Evolutionary conservation across 2,113 vertebrate genomes (phyloP).

Genomic region (Nematolebias whitei): DNA sequence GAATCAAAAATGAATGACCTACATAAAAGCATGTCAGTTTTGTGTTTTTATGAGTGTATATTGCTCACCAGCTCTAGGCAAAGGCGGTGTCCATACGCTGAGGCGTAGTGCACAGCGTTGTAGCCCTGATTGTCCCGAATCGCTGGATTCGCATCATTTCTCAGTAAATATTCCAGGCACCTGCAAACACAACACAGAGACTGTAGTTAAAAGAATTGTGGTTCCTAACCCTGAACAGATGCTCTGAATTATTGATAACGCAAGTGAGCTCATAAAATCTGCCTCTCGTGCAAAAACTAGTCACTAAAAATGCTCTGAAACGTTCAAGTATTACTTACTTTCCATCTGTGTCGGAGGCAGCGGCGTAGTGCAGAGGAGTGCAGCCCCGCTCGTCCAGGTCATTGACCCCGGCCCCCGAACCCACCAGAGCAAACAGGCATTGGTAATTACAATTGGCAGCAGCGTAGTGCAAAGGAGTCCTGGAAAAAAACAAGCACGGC

Average conservation of each 20-base stretch:
- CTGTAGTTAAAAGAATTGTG: constrained; percentile 16
- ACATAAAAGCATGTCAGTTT: neutral
- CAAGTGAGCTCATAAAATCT: constrained; percentile 5
- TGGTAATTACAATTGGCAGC: constrained; percentile 99
- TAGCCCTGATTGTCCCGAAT: constrained; percentile 98
- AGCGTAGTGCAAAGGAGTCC: constrained; percentile 96
- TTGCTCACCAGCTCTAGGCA: constrained; percentile 83
- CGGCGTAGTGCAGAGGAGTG: constrained; percentile 96
- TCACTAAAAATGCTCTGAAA: neutral
- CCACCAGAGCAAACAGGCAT: constrained; percentile 99
- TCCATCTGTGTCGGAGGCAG: constrained; percentile 96
- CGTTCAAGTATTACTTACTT: constrained; percentile 80
- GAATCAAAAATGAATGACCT: constrained; percentile 13
- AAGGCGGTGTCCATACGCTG: constrained; percentile 81
- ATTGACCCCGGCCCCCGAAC: constrained; percentile 97
- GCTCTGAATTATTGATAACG: constrained; percentile 9
- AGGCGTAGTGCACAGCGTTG: constrained; percentile 96
- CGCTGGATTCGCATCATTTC: constrained; percentile 96
- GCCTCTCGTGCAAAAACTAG: constrained; percentile 4
- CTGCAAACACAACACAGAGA: constrained; percentile 70
- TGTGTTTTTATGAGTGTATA: neutral
- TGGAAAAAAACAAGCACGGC: constrained; percentile 69
- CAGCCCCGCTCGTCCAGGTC: constrained; percentile 96
- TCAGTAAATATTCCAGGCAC: constrained; percentile 98
- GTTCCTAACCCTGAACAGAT: neutral